A percentile compares a stretch with the other conserved stretches of the same genome.
phyloP scores from a whole-genome alignment of 2,888 invertebrate species.

The Lepidochitona cinerea region DNA sequence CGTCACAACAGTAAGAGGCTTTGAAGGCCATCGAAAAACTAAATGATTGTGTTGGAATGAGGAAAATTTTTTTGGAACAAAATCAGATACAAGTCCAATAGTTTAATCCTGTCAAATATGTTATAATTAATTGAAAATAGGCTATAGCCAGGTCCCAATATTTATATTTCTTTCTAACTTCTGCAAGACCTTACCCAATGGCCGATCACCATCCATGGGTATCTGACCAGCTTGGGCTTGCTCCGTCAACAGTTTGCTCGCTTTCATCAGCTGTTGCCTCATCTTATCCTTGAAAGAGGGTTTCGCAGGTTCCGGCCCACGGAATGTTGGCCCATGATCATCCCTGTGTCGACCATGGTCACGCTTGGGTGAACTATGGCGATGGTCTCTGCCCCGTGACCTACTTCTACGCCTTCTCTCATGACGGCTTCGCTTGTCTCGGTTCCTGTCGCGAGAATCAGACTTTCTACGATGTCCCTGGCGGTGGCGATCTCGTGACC shows the following conservation, averaged over 20 bases:
- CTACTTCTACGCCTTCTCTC: constrained; percentile 26
- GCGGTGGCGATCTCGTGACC: neutral
- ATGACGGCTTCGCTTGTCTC: neutral
- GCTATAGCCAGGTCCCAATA: too few relatives aligned
- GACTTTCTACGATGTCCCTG: constrained; percentile 1
- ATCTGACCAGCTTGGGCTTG: constrained; percentile 24
- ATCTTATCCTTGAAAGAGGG: constrained; percentile 65
- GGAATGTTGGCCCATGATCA: constrained; percentile 15
- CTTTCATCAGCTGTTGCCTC: constrained; percentile 60
- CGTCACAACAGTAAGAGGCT: too few relatives aligned
- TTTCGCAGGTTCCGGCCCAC: constrained; percentile 34
- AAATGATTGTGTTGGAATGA: too few relatives aligned
- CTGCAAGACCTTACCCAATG: neutral
- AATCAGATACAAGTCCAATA: too few relatives aligned
- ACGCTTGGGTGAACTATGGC: neutral
- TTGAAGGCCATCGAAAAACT: too few relatives aligned
- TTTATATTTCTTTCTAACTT: too few relatives aligned
- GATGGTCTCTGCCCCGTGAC: constrained; percentile 30
- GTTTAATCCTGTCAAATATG: too few relatives aligned
- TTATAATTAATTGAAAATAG: too few relatives aligned
- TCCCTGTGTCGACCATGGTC: neutral
- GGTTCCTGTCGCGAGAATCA: constrained; percentile 31
- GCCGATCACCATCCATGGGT: neutral
- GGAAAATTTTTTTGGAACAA: too few relatives aligned
- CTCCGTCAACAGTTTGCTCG: constrained; percentile 45